Evolutionary conservation across 2,113 vertebrate species (phyloP).

Genomic region (Gambusia affinis): DNA sequence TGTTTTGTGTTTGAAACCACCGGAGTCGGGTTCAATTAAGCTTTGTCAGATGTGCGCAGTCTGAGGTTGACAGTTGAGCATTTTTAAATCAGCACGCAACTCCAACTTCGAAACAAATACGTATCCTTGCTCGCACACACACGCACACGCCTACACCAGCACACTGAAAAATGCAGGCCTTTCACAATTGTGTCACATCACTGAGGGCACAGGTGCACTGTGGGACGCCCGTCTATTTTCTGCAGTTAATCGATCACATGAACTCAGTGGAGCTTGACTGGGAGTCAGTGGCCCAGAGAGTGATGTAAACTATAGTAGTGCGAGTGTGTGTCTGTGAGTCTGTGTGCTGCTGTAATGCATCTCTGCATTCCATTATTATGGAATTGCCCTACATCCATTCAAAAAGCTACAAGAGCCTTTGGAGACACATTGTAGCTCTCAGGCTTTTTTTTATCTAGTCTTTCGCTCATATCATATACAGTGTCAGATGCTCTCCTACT

Average conservation of each 20-base stretch:
- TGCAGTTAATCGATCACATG: constrained; percentile 73
- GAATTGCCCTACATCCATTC: constrained; percentile 51
- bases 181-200: constrained; percentile 44
- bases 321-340: constrained; percentile 17
- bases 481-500: background rate
- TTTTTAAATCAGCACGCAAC: background rate
- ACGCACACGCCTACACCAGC: background rate
- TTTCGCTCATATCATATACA: constrained; percentile 17
- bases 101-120: background rate
- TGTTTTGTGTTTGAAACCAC: background rate
- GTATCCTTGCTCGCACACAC: background rate
- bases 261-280: constrained; percentile 60
- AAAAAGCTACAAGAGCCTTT: constrained; percentile 39
- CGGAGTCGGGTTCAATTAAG: background rate
- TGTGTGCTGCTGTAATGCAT: constrained; percentile 44
- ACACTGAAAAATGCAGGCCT: constrained; percentile 6
- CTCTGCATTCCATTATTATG: constrained; percentile 55
- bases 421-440: constrained; percentile 47
- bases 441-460: constrained; percentile 46
- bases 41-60: constrained; percentile 45
- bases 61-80: constrained; percentile 29
- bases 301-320: constrained; percentile 33
- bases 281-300: constrained; percentile 61
- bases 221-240: constrained; percentile 67
- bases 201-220: constrained; percentile 66